These are phyloP conservation scores for Procambarus virginalis DNA, from an alignment of 1,140 invertebrate genomes.

Conservation along the genomic window DNA sequence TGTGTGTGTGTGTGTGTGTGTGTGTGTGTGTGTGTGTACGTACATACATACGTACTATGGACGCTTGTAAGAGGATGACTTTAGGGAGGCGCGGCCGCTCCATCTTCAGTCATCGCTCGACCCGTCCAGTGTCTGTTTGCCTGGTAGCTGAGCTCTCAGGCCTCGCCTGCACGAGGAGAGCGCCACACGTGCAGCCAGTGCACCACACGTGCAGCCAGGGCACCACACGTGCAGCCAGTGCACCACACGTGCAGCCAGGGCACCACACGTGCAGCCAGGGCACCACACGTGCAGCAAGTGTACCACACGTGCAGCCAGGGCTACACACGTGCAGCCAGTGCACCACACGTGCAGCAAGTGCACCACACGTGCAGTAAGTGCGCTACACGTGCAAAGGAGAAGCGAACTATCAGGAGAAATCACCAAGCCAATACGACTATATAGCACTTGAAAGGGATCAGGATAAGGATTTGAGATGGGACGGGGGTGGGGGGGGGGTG, in stretches of 20 bases:
- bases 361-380: neutral
- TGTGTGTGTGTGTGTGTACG: conserved; percentile 1
- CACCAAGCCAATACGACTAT: too few species aligned
- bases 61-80: neutral
- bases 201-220: too few species aligned
- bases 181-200: too few species aligned
- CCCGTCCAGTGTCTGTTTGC: neutral
- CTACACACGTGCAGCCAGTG: neutral
- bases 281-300: neutral
- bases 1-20: conserved; percentile 20
- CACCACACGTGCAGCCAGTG: too few species aligned
- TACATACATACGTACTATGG: neutral
- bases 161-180: neutral
- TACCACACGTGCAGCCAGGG: neutral
- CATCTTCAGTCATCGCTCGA: neutral
- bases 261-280: too few species aligned
- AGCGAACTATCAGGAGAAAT: neutral
- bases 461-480: too few species aligned
- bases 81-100: neutral
- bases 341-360: neutral
- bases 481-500: too few species aligned
- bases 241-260: too few species aligned
- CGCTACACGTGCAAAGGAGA: neutral
- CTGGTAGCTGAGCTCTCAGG: too few species aligned
- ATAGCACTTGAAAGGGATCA: too few species aligned